Percentiles rank a stretch among this genome's conserved stretches.
Evolutionary conservation across 2,113 vertebrate species (phyloP).

Genomic region (Catharus minimus): DNA sequence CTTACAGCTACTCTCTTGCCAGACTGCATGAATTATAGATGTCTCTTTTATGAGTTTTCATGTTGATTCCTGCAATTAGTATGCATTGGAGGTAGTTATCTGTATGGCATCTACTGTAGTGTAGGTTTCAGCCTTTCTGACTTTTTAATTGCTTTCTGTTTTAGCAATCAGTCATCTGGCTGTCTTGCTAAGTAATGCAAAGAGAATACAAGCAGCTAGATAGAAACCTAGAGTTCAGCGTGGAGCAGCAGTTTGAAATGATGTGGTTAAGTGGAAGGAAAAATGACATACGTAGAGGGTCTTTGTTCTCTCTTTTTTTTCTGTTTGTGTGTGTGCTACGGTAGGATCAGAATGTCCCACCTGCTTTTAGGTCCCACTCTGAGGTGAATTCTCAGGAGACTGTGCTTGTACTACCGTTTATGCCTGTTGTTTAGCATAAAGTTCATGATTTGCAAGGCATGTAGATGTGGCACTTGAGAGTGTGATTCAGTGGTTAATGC

Average conservation of each 20-base stretch:
- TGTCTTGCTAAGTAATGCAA: not conserved
- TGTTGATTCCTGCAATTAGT: constrained; percentile 46
- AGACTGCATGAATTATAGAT: constrained; percentile 63
- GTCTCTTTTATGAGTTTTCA: constrained; percentile 43
- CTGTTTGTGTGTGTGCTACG: not conserved
- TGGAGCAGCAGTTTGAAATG: not conserved
- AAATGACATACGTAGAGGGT: not conserved
- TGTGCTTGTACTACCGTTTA: not conserved
- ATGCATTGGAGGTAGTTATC: constrained; percentile 20
- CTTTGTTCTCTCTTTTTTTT: not conserved
- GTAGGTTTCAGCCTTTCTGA: constrained; percentile 20
- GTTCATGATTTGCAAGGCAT: not conserved
- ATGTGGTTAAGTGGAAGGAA: not conserved
- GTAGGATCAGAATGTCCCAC: not conserved
- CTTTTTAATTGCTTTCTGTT: constrained; percentile 46
- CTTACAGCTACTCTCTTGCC: constrained; percentile 19
- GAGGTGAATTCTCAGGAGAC: not conserved
- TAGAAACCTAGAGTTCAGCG: not conserved
- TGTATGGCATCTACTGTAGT: constrained; percentile 24
- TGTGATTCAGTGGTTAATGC: not conserved
- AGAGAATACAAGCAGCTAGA: not conserved
- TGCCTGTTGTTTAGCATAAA: not conserved
- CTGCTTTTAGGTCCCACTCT: not conserved
- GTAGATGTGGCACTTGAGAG: not conserved
- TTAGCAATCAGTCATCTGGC: constrained; percentile 37